These are phyloP conservation scores for Eumacrocentrus americanus DNA, from an alignment of 2,888 invertebrate species.

Conservation along the genomic window DNA sequence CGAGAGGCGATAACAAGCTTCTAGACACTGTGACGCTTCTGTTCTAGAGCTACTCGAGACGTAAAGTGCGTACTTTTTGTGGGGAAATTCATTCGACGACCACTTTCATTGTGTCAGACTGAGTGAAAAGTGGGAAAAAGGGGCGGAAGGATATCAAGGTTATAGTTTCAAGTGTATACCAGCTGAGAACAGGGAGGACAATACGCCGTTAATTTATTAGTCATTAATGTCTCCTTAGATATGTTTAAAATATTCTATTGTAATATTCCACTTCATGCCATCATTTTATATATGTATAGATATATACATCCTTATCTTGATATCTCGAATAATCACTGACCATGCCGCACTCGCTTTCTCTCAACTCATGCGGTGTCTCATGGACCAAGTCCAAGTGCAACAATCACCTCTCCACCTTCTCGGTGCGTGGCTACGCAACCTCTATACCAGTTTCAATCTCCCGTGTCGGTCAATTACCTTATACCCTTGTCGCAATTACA, in stretches of 20 bases:
- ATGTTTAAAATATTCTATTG: slow-evolving; percentile 5
- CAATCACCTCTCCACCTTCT: slow-evolving; percentile 38
- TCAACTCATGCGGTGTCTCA: slow-evolving; percentile 28
- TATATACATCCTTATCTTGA: slow-evolving; percentile 25
- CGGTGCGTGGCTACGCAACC: slow-evolving; percentile 12
- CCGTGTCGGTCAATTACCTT: slow-evolving; percentile 5
- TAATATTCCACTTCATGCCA: slow-evolving; percentile 24
- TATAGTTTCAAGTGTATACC: not conserved
- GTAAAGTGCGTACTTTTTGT: slow-evolving; percentile 47
- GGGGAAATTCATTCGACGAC: no score
- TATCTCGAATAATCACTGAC: slow-evolving; percentile 34
- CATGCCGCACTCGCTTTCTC: slow-evolving; percentile 28
- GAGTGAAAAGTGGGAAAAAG: no score
- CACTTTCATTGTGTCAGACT: no score
- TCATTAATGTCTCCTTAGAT: not conserved
- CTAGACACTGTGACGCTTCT: slow-evolving; percentile 42
- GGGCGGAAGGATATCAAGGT: not conserved
- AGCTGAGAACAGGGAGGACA: not conserved
- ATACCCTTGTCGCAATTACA: no score
- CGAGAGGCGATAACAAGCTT: slow-evolving; percentile 54
- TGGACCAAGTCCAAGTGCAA: slow-evolving; percentile 50
- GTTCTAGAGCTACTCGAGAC: slow-evolving; percentile 55
- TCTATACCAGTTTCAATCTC: slow-evolving; percentile 20
- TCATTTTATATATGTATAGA: slow-evolving; percentile 4
- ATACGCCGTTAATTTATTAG: not conserved